A percentile compares a stretch with the other conserved stretches of the same genome.
Conservation (phyloP, 2,888 invertebrate genomes). For the Aporophyla lueneburgensis region DNA sequence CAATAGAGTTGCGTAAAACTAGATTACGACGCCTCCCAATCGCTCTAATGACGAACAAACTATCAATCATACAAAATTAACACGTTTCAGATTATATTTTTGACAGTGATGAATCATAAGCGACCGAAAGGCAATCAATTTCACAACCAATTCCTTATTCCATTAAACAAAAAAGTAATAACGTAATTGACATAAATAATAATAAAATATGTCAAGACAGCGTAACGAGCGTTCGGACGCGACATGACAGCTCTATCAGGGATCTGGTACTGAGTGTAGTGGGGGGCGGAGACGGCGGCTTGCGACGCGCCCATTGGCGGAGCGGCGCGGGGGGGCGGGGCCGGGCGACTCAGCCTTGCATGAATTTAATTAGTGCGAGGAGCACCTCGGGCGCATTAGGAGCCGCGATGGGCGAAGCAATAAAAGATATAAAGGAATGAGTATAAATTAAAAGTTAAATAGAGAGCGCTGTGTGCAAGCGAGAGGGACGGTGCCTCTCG, state of each 20-base stretch:
- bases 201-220: slow-evolving; percentile 90
- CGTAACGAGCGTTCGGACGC: slow-evolving; percentile 89
- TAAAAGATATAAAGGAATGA: slow-evolving; percentile 91
- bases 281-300: slow-evolving; percentile 66
- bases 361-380: slow-evolving; percentile 91
- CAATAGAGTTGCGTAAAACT: slow-evolving; percentile 88
- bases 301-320: slow-evolving; percentile 75
- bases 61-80: slow-evolving; percentile 90
- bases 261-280: slow-evolving; percentile 85
- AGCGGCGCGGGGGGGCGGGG: slow-evolving; percentile 70
- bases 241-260: slow-evolving; percentile 90
- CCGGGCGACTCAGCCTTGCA: slow-evolving; percentile 87
- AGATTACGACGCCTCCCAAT: slow-evolving; percentile 82
- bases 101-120: slow-evolving; percentile 91
- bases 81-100: slow-evolving; percentile 88
- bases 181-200: slow-evolving; percentile 91
- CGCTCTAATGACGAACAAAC: slow-evolving; percentile 85
- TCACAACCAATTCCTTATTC: slow-evolving; percentile 90
- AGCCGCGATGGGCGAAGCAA: slow-evolving; percentile 91
- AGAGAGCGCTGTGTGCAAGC: slow-evolving; percentile 83
- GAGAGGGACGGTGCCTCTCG: slow-evolving; percentile 75
- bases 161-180: slow-evolving; percentile 91
- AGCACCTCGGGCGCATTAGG: slow-evolving; percentile 91
- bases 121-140: slow-evolving; percentile 90
- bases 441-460: slow-evolving; percentile 91